These are phyloP conservation scores for Molanna angustata DNA, from an alignment of 2,888 invertebrate species.

Conservation along the genomic window DNA sequence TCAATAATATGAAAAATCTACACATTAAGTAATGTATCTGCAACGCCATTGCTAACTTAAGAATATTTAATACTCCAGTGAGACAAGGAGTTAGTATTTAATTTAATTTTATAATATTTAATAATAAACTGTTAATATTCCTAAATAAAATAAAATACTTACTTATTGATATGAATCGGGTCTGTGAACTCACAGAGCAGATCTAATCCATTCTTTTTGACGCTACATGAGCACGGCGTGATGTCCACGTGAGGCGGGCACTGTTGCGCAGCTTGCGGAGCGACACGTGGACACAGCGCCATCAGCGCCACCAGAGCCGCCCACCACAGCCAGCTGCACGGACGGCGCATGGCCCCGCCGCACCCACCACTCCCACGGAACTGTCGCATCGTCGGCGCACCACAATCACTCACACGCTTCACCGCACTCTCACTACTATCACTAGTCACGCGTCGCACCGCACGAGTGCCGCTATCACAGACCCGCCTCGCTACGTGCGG, in stretches of 20 bases:
- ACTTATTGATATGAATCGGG: slow-evolving; percentile 61
- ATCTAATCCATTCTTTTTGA: slow-evolving; percentile 86
- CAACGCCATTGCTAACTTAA: no score
- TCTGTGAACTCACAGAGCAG: slow-evolving; percentile 87
- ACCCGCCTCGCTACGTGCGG: no score
- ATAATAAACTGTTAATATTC: no score
- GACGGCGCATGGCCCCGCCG: slow-evolving; percentile 6
- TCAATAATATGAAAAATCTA: no score
- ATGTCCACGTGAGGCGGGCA: slow-evolving; percentile 75
- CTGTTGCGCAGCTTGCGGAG: slow-evolving; percentile 60
- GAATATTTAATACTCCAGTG: no score
- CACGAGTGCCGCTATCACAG: no score
- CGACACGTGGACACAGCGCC: slow-evolving; percentile 51
- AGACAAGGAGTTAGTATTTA: no score
- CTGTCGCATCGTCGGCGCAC: neutral
- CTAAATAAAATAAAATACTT: slow-evolving; percentile 12
- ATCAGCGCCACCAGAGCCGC: slow-evolving; percentile 52
- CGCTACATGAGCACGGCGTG: slow-evolving; percentile 77
- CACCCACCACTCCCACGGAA: neutral
- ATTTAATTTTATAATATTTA: no score
- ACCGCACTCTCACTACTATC: neutral
- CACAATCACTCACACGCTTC: neutral
- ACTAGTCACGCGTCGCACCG: neutral
- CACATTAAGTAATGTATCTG: no score
- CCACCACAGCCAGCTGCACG: slow-evolving; percentile 49